Percentiles rank a stretch among this genome's conserved stretches.
These are phyloP conservation scores for Crematogaster levior DNA, from an alignment of 2,888 invertebrate genomes.

Conservation along the genomic window DNA sequence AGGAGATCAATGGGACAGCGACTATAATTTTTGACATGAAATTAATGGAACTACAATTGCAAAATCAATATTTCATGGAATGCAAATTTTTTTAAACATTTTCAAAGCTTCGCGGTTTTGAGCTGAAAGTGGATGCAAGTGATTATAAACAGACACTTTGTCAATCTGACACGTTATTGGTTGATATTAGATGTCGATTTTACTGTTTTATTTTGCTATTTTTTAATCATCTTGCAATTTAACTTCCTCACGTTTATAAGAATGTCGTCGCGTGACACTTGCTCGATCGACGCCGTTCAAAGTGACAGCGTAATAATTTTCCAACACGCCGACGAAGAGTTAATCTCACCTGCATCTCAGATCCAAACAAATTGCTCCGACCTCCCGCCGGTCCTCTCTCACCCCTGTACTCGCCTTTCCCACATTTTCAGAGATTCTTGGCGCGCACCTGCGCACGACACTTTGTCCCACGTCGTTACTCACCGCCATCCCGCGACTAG, in stretches of 20 bases:
- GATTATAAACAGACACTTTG: not conserved
- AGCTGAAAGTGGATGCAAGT: not conserved
- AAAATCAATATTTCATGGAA: not conserved
- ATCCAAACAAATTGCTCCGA: slow-evolving; percentile 35
- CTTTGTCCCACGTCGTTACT: slow-evolving; percentile 52
- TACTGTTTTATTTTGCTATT: not conserved
- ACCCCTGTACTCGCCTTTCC: not conserved
- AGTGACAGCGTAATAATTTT: slow-evolving; percentile 45
- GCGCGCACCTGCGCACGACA: slow-evolving; percentile 59
- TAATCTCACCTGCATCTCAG: slow-evolving; percentile 45
- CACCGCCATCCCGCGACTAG: slow-evolving; percentile 34
- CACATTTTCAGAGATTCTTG: slow-evolving; percentile 52
- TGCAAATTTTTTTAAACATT: not conserved
- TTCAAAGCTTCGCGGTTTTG: not conserved
- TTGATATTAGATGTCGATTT: not conserved
- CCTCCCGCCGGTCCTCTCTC: not conserved
- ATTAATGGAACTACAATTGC: not conserved
- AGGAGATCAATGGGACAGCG: not conserved
- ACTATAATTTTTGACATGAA: not conserved
- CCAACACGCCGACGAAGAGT: slow-evolving; percentile 14
- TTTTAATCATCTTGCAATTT: slow-evolving; percentile 5
- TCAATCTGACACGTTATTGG: not conserved
- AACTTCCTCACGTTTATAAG: not conserved
- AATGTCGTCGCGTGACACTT: slow-evolving; percentile 1
- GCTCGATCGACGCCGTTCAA: slow-evolving; percentile 18